Evolutionary conservation across 2,888 invertebrate species (phyloP).

Genomic region (Neocrepidodera transversa): DNA sequence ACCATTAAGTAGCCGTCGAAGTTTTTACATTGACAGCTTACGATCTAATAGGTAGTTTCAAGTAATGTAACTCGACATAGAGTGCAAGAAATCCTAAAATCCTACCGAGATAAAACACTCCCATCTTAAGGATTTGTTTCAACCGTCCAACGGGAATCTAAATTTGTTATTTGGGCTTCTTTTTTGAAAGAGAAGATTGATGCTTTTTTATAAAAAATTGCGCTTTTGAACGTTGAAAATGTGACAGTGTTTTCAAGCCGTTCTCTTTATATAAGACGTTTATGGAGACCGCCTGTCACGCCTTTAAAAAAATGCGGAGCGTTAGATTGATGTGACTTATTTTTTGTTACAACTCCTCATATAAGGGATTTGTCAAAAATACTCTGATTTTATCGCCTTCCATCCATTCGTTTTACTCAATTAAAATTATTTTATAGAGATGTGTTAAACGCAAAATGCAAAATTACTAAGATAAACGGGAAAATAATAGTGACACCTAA

Average conservation of each 20-base stretch:
- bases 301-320: conserved; percentile 7
- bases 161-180: conserved; percentile 21
- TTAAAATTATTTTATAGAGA: too few species aligned
- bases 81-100: neutral
- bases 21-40: neutral
- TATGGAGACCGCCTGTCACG: conserved; percentile 13
- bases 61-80: neutral
- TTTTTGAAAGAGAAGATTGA: conserved; percentile 18
- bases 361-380: neutral
- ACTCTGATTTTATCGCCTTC: too few species aligned
- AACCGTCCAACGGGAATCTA: conserved; percentile 8
- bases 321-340: conserved; percentile 7
- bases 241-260: conserved; percentile 18
- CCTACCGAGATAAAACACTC: conserved; percentile 4
- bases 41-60: neutral
- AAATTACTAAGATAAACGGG: too few species aligned
- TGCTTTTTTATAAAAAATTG: conserved; percentile 19
- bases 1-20: too few species aligned
- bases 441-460: too few species aligned
- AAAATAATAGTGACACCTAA: too few species aligned
- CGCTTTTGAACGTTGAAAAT: conserved; percentile 13
- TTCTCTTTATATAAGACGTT: conserved; percentile 6
- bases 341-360: neutral
- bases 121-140: conserved; percentile 18
- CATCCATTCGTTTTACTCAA: too few species aligned